Percentiles rank a stretch among this genome's conserved stretches.
Conservation (phyloP, 2,888 invertebrate genomes). For the Drosophila neoperkinsi region DNA sequence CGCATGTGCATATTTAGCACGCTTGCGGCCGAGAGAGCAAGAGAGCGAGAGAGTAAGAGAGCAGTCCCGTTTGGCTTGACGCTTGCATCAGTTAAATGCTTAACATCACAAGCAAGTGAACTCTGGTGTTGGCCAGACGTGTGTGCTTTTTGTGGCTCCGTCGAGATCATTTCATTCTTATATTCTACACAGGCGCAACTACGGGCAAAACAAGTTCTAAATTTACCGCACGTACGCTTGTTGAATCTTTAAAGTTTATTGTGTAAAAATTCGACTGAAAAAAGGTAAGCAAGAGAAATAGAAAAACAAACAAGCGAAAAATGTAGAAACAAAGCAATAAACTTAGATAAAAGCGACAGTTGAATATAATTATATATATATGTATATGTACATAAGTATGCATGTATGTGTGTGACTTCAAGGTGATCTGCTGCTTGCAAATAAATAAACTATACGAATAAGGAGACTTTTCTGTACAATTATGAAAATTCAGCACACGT, state of each 20-base stretch:
- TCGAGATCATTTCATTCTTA: conserved; percentile 61
- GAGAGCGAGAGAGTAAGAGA: conserved; percentile 16
- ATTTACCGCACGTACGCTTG: conserved; percentile 69
- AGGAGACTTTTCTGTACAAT: neutral
- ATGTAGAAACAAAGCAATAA: conserved; percentile 29
- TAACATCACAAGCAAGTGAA: conserved; percentile 67
- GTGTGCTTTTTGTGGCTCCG: conserved; percentile 61
- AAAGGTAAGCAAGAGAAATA: conserved; percentile 66
- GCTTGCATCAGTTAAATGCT: conserved; percentile 48
- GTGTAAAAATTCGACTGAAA: conserved; percentile 63
- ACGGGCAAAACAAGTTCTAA: conserved; percentile 81
- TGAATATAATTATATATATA: conserved; percentile 8
- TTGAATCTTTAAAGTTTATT: conserved; percentile 58
- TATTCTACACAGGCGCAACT: conserved; percentile 51
- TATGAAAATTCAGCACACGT: conserved; percentile 55
- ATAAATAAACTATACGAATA: conserved; percentile 1
- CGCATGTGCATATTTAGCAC: conserved; percentile 41
- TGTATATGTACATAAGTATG: neutral
- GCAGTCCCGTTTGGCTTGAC: conserved; percentile 20
- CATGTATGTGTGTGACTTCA: conserved; percentile 51
- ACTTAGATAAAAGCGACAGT: conserved; percentile 30
- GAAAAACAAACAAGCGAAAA: conserved; percentile 24
- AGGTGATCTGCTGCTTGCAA: conserved; percentile 58
- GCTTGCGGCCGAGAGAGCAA: conserved; percentile 28
- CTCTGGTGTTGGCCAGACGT: conserved; percentile 81